Conservation (phyloP, 2,113 vertebrate genomes). For the Pleuronectes platessa region DNA sequence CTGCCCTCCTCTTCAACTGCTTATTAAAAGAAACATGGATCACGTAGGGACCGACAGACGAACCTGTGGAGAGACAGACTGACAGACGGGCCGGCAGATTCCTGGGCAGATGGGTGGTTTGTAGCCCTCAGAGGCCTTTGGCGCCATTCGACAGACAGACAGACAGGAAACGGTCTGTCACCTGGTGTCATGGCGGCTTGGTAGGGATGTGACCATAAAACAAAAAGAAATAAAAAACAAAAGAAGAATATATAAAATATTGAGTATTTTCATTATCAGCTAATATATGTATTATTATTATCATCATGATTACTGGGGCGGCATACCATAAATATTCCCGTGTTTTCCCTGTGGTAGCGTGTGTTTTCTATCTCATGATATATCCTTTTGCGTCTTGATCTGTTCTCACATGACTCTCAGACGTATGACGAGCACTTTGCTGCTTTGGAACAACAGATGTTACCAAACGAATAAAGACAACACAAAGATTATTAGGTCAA, state of each 20-base stretch:
- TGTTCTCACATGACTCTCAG: too few species aligned
- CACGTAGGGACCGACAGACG: conserved; percentile 60
- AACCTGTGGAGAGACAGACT: conserved; percentile 67
- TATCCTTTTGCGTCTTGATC: too few species aligned
- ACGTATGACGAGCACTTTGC: too few species aligned
- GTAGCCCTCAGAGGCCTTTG: conserved; percentile 32
- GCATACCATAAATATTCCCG: too few species aligned
- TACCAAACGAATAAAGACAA: conserved; percentile 1
- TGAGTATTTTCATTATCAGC: neutral
- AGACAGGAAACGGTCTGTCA: conserved; percentile 8
- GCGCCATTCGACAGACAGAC: conserved; percentile 38
- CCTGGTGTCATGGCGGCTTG: conserved; percentile 12
- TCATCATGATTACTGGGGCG: neutral
- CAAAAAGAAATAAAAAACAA: neutral
- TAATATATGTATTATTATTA: neutral
- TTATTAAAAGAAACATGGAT: conserved; percentile 64
- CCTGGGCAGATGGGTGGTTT: conserved; percentile 67
- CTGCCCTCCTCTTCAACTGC: conserved; percentile 35
- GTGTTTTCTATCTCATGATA: too few species aligned
- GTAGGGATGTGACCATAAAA: conserved; percentile 13
- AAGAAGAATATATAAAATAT: neutral
- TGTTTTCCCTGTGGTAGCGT: too few species aligned
- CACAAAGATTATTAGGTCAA: conserved; percentile 3
- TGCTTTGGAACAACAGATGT: neutral
- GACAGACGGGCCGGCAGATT: conserved; percentile 62